phyloP scores from a whole-genome alignment of 2,797 vertebrate species.

The Crenuchus spilurus region DNA sequence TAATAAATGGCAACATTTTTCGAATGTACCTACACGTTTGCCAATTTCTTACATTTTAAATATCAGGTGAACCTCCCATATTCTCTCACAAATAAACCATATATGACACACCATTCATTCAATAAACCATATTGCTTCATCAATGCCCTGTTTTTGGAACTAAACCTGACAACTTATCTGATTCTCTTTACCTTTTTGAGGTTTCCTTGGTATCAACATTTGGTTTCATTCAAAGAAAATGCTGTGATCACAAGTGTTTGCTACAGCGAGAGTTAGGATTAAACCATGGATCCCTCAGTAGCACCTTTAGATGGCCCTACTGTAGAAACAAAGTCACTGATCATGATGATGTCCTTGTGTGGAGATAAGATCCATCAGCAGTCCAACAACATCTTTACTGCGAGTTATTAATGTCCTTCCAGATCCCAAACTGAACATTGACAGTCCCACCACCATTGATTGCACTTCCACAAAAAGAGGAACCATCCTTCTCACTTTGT shows the following conservation, averaged over 20 bases:
- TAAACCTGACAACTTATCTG: neutral
- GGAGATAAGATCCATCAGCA: neutral
- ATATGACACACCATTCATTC: neutral
- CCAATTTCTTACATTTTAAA: neutral
- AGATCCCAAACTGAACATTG: neutral
- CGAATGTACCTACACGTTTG: neutral
- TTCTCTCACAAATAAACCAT: too few relatives aligned
- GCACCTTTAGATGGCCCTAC: constrained; percentile 4
- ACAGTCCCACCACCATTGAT: neutral
- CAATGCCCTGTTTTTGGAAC: neutral
- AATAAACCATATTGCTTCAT: neutral
- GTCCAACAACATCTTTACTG: neutral
- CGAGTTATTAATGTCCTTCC: neutral
- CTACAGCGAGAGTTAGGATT: constrained; percentile 7
- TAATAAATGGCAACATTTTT: too few relatives aligned
- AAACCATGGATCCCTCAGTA: neutral
- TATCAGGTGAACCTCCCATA: neutral
- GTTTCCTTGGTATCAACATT: constrained; percentile 5
- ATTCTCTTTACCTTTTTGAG: neutral
- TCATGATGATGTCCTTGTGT: neutral
- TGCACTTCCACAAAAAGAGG: neutral
- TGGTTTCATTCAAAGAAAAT: neutral
- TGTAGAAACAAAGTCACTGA: neutral
- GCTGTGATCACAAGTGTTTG: neutral
- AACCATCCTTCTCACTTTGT: neutral